Conservation (phyloP, 2,113 vertebrate species). For the Epinephelus moara region DNA sequence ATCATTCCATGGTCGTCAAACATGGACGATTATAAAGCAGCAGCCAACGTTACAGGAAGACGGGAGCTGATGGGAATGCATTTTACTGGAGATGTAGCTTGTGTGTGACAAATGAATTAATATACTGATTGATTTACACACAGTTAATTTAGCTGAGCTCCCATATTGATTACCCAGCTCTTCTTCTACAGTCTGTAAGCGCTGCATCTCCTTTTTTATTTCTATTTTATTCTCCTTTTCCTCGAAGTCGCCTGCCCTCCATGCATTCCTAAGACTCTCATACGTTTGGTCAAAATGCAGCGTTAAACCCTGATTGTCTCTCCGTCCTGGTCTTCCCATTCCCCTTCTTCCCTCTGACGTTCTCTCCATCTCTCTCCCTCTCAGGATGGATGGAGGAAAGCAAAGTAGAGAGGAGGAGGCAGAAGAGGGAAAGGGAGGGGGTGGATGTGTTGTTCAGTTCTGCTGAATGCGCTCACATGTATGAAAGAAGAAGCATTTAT, state of each 20-base stretch:
- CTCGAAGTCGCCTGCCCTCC: not conserved
- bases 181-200: not conserved
- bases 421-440: conserved; percentile 59
- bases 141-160: not conserved
- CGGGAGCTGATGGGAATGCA: too few relatives aligned
- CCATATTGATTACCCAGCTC: not conserved
- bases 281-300: conserved; percentile 9
- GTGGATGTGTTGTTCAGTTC: conserved; percentile 73
- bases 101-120: too few relatives aligned
- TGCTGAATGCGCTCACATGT: conserved; percentile 81
- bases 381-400: conserved; percentile 55
- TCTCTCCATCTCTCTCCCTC: conserved; percentile 34
- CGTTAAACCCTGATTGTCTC: conserved; percentile 2
- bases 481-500: conserved; percentile 82
- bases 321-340: conserved; percentile 37
- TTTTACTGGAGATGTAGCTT: too few relatives aligned
- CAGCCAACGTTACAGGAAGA: too few relatives aligned
- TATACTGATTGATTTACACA: too few relatives aligned
- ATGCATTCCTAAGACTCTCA: not conserved
- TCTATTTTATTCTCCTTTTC: conserved; percentile 20
- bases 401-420: conserved; percentile 59
- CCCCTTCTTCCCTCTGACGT: conserved; percentile 25
- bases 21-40: too few relatives aligned
- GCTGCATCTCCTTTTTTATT: not conserved
- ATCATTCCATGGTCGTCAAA: too few relatives aligned